Percentiles rank a stretch among this genome's conserved stretches.
These are phyloP conservation scores for Drosophila kepulauana DNA, from an alignment of 1,140 invertebrate genomes.

Conservation along the genomic window DNA sequence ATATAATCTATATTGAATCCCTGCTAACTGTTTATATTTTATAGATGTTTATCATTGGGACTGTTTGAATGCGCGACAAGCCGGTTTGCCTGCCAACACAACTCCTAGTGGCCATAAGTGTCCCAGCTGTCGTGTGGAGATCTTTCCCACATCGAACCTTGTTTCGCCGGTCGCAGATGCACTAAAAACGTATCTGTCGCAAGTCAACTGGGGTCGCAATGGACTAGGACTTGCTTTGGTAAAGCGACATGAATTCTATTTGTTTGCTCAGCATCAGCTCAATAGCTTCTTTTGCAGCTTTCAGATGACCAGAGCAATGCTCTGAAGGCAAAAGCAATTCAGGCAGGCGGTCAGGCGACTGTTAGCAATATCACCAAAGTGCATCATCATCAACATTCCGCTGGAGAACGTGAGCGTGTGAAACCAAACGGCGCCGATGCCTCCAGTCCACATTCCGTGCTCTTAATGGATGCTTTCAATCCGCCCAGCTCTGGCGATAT, in stretches of 20 bases:
- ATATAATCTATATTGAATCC: not conserved
- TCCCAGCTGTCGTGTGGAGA: constrained; percentile 71
- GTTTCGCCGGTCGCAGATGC: constrained; percentile 82
- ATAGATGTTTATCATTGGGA: constrained; percentile 84
- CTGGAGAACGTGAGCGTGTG: constrained; percentile 67
- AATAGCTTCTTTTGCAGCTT: constrained; percentile 37
- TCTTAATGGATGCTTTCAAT: constrained; percentile 84
- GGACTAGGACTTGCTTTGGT: constrained; percentile 80
- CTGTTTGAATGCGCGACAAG: constrained; percentile 80
- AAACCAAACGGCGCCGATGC: constrained; percentile 66
- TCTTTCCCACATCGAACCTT: constrained; percentile 81
- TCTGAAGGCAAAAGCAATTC: constrained; percentile 54
- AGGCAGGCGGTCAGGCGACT: no score
- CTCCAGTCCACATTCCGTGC: constrained; percentile 82
- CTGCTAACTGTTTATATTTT: not conserved
- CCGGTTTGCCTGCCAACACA: constrained; percentile 78
- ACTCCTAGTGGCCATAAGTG: constrained; percentile 79
- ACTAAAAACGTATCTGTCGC: constrained; percentile 67
- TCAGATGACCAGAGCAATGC: constrained; percentile 65
- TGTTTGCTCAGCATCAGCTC: not conserved
- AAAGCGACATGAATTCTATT: not conserved
- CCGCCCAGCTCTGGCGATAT: constrained; percentile 72
- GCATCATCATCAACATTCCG: constrained; percentile 72
- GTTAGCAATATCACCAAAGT: constrained; percentile 81
- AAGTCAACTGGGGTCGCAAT: constrained; percentile 84